These are phyloP conservation scores for Podarcis muralis DNA, from an alignment of 2,113 vertebrate species.

Conservation along the genomic window DNA sequence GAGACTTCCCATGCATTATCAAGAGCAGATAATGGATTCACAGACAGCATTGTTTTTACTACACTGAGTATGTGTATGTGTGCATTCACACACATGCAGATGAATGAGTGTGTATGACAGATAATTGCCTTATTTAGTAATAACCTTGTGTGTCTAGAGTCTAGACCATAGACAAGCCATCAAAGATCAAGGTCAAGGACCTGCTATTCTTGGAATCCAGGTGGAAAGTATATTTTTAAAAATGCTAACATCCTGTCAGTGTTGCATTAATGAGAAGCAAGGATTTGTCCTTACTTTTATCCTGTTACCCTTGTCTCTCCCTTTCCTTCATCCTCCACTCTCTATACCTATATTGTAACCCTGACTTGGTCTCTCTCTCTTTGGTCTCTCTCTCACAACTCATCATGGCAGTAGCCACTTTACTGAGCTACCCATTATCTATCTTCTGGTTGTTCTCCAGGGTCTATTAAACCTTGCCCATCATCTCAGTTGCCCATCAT, in stretches of 20 bases:
- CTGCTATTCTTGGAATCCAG: background rate
- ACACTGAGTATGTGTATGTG: background rate
- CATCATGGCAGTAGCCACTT: background rate
- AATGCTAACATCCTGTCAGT: background rate
- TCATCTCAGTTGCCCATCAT: background rate
- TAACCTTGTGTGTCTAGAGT: background rate
- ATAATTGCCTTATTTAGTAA: background rate
- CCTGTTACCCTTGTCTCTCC: background rate
- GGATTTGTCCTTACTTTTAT: background rate
- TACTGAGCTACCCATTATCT: background rate
- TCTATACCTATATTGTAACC: background rate
- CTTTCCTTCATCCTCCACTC: background rate
- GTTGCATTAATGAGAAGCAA: background rate
- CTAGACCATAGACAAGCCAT: background rate
- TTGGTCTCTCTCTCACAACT: background rate
- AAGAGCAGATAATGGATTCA: background rate
- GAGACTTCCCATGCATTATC: background rate
- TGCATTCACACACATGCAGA: background rate
- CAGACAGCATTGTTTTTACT: background rate
- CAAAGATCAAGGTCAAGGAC: background rate
- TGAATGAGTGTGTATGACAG: background rate
- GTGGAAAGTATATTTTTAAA: background rate
- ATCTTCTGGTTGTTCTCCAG: background rate
- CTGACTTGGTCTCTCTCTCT: background rate
- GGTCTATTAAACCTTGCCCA: background rate